Evolutionary conservation across 2,113 vertebrate genomes (phyloP), one percentile per base, ranked within the genome.

Genomic region (Onychostruthus taczanowskii): DNA sequence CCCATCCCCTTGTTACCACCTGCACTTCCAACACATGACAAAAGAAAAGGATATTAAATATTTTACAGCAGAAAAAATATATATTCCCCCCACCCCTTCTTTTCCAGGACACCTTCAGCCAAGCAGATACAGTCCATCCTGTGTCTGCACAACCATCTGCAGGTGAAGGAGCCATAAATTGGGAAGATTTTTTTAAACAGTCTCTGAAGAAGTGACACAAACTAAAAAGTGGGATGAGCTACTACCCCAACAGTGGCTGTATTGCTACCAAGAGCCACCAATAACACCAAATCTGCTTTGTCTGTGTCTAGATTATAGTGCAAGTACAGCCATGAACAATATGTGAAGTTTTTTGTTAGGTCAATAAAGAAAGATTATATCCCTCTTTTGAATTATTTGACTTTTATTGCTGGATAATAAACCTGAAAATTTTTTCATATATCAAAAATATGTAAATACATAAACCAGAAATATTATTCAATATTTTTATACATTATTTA

Each of bases 401-500:
- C 78, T 73, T 94, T 92, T 84, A 63, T 79, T 93, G 18, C 37
- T 83, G 46, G 17, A 87, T 88, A 88, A 77, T 4, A 89, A 76
- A 92, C 79, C 19, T 69, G 68, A 78, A 66, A 23, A 67, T 56
- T 52, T 49, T 53, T 81, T 79, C 24, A 59, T 78, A 23, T 75
- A 84, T 70, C 10, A 84, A 82, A 92, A 93, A 81, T 33, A 84
- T 53, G 10, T 20, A 93, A 89, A 87, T 73, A 58, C 23, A 55
- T 91, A 90, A 93, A 88, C 2, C 53, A 92, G 53, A 35, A 77
- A 92, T 69, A 79, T 82, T 79, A 92, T 74, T 91, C 35, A 93
- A 66, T 92, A 88, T 63, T 70, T 68, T 92, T 61, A 58, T 81
- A 43, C 23, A 67, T 85, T 59, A 95, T 94, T 96, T 92, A 95